phyloP scores from a whole-genome alignment of 2,113 vertebrate species.

The Gymnarchus niloticus region DNA sequence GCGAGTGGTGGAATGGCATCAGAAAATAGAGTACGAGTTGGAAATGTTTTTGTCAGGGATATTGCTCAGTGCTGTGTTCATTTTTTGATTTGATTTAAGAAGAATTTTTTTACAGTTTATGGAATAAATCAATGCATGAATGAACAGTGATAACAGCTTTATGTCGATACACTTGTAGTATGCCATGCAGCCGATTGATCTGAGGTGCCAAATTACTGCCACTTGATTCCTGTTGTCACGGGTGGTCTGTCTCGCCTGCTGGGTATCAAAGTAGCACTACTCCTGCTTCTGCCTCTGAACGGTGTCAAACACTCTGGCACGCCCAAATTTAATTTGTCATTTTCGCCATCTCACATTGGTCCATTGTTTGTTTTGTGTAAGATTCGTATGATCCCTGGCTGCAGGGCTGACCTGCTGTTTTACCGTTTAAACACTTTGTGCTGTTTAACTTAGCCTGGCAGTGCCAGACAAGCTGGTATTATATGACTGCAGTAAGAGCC shows the following conservation, averaged over 20 bases:
- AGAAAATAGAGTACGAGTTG: not conserved
- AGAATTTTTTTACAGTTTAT: too few relatives aligned
- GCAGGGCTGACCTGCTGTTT: not conserved
- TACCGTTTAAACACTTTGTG: not conserved
- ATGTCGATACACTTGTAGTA: not conserved
- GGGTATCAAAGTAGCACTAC: too few relatives aligned
- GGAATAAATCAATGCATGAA: not conserved
- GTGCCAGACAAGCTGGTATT: not conserved
- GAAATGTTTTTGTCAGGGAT: not conserved
- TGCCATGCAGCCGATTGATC: not conserved
- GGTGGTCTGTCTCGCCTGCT: not conserved
- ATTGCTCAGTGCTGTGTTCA: not conserved
- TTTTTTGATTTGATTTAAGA: not conserved
- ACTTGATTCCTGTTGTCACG: not conserved
- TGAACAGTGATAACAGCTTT: not conserved
- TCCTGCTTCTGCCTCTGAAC: not conserved
- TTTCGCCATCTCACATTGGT: not conserved
- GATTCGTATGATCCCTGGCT: not conserved
- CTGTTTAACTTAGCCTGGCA: not conserved
- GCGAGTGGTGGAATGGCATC: not conserved
- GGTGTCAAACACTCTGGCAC: not conserved
- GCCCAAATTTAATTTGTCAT: too few relatives aligned
- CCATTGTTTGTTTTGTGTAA: not conserved
- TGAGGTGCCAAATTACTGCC: not conserved
- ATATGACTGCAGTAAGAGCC: not conserved